Evolutionary conservation across 2,797 vertebrate species (phyloP), one percentile per base, ranked within the genome.

Genomic region (Sciurus vulgaris): DNA sequence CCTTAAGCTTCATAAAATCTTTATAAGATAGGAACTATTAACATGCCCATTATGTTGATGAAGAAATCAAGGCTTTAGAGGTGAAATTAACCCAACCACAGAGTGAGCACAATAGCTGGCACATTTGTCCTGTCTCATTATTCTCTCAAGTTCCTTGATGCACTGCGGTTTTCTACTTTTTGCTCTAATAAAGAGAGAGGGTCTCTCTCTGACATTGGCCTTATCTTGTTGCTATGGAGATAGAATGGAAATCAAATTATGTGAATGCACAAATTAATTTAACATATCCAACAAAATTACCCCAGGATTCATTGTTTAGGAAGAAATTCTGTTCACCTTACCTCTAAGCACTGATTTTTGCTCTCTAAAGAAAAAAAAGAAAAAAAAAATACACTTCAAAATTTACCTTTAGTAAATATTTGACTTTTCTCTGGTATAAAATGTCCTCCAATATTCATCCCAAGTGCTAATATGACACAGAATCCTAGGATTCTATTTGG

Each of bases 201-300:
- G 13, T 61, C 51, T 54, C 30, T 91, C 67, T 61, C 7, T 79
- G 49, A 51, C 4, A 69, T 20, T 93, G 41, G 14, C 22, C 78
- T 93, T 47, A 73, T 63, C 5, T 86, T 91, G 20, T 85, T 92
- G 24, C 41, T 67, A 56, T 35, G 73, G 47, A 89, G 22, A 84
- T 17, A 44, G 65, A 82, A 93, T 78, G n/a, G 22, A 83, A 77
- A 65, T 44, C 3, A 69, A 86, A 86, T 70, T 44, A 35, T 14
- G 28, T 17, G 30, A 41, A 72, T 59, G 88, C 93, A 77, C 49
- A 84, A 78, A 56, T 89, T 86, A 90, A 94, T 38, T 70, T 86
- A 63, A 56, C 20, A 84, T 63, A 65, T 77, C 2, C 77, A 78
- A 51, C 35, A 47, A 85, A 97, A 26, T 77, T 92, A 70, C 13